Base-by-base conservation (phyloP, 1,140 invertebrate genomes). In the Triops longicaudatus region DNA sequence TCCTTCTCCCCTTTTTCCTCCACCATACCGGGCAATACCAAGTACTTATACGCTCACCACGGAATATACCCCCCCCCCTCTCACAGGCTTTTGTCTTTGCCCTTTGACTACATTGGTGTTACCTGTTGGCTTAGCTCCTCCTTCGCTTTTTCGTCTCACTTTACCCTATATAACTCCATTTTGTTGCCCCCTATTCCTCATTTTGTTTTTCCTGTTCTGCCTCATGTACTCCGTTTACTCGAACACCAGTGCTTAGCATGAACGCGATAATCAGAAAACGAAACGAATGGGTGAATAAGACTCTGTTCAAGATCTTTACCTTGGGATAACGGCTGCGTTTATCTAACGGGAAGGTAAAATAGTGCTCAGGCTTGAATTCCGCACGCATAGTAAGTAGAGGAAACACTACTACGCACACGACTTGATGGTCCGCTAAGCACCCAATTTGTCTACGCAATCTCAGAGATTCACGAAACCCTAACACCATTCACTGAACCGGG, bases 61-160 rank as follows among this genome's bases (percentile, higher is more conserved):
- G 31, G 31, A 37, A 63, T n/a, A 63, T 22, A 63, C 50, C 14
- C 50, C 50, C 50, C 50, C 6, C 50, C 5, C 50, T 17, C 11
- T 17, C 1, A 11, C 14, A 22, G 14, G 50, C 22, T 63, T 63
- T 63, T 63, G 50, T 14, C 50, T 63, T 63, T 63, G 50, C 14
- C 50, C 50, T 63, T 63, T 63, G 17, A 63, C 50, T 22, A 63
- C 50, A 63, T 63, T 63, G 50, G 50, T 63, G 50, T n/a, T 63
- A 63, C 50, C 50, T 63, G 50, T 63, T 63, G 50, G 50, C 50
- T 63, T 22, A 63, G 50, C 50, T 22, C 50, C 50, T 9, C 50
- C 50, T 3, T 63, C 14, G 17, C 50, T 63, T 63, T 17, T n/a
- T 5, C 22, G 14, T 63, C 17, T 22, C 50, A 5, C 2, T 63